phyloP scores from a whole-genome alignment of 2,113 vertebrate species.

The Mormyrus iriodes region DNA sequence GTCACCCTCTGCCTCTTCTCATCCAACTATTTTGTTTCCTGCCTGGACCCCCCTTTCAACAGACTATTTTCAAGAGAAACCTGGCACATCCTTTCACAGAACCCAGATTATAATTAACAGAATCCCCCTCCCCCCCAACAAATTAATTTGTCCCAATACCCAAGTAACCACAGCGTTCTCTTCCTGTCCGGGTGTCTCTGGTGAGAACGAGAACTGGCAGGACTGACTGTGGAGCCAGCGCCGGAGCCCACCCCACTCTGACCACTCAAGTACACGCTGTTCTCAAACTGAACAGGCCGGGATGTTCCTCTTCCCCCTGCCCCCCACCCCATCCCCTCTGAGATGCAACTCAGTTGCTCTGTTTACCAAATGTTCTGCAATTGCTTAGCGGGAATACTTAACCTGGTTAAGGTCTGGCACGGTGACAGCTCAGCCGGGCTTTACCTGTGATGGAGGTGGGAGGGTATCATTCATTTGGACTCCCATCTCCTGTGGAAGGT shows the following conservation, averaged over 20 bases:
- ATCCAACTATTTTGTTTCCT: conserved; percentile 13
- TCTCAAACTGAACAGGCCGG: conserved; percentile 2
- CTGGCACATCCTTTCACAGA: background rate
- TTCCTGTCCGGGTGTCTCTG: conserved; percentile 10
- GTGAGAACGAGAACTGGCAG: background rate
- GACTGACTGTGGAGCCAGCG: background rate
- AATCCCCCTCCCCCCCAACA: background rate
- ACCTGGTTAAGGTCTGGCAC: conserved; percentile 5
- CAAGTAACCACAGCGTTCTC: background rate
- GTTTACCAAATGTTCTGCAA: background rate
- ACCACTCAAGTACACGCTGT: conserved; percentile 10
- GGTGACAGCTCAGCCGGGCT: too few species aligned
- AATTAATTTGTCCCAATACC: background rate
- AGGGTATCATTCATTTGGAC: background rate
- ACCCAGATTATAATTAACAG: background rate
- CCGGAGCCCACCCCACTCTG: background rate
- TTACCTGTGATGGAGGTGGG: background rate
- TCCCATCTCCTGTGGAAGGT: background rate
- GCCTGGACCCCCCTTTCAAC: background rate
- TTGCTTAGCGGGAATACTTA: background rate
- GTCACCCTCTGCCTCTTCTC: conserved; percentile 13
- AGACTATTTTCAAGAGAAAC: background rate
- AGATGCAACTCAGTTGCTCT: background rate
- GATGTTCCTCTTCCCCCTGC: background rate
- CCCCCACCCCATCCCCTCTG: background rate